These are phyloP conservation scores for Tryphoninae sp. DNA, from an alignment of 2,888 invertebrate genomes.

Conservation along the genomic window DNA sequence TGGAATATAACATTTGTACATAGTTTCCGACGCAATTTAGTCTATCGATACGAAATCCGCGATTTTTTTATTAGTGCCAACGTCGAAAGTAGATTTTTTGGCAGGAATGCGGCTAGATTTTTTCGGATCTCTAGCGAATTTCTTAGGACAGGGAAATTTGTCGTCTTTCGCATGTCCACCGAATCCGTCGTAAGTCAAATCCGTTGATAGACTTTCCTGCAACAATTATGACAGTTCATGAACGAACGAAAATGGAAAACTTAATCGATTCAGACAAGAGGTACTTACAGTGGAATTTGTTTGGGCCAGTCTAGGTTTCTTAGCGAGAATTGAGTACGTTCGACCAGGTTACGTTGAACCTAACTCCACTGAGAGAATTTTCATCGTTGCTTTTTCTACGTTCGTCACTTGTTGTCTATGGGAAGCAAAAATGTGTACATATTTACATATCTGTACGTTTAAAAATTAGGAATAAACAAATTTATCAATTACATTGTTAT, in stretches of 20 bases:
- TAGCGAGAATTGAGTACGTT: constrained; percentile 42
- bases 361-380: constrained; percentile 56
- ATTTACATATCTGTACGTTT: not conserved
- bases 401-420: not conserved
- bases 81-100: constrained; percentile 54
- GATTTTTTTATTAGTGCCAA: constrained; percentile 58
- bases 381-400: constrained; percentile 8
- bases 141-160: constrained; percentile 64
- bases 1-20: constrained; percentile 1
- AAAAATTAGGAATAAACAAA: not conserved
- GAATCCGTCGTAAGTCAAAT: constrained; percentile 67
- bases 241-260: not conserved
- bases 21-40: not conserved
- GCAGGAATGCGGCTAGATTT: constrained; percentile 24
- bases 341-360: constrained; percentile 40
- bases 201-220: constrained; percentile 50
- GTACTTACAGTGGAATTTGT: constrained; percentile 29
- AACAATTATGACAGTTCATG: constrained; percentile 6
- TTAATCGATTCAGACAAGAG: not conserved
- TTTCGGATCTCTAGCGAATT: constrained; percentile 25
- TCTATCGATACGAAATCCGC: constrained; percentile 36
- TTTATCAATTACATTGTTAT: not conserved
- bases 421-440: not conserved
- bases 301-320: constrained; percentile 51
- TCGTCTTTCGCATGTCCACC: constrained; percentile 71